Conservation (phyloP, 2,113 vertebrate species). For the Puffinus mauretanicus region DNA sequence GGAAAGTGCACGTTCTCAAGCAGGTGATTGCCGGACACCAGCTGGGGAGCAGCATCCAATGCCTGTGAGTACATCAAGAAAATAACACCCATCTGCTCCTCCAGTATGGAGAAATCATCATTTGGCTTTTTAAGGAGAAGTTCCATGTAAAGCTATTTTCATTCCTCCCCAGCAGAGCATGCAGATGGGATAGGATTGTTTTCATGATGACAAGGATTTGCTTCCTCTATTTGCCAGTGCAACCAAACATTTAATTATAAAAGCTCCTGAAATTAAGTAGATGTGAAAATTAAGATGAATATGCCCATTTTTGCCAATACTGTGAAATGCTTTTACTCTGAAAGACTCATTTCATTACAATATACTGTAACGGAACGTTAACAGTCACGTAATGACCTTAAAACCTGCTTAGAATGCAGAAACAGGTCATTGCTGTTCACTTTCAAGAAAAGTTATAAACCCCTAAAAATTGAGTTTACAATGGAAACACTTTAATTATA, state of each 20-base stretch:
- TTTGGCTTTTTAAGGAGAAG: neutral
- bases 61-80: neutral
- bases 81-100: slow-evolving; percentile 6
- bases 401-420: slow-evolving; percentile 70
- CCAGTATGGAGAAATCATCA: neutral
- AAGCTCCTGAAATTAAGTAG: slow-evolving; percentile 65
- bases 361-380: slow-evolving; percentile 69
- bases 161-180: neutral
- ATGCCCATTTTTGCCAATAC: slow-evolving; percentile 69
- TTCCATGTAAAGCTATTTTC: neutral
- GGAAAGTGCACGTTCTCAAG: neutral
- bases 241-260: slow-evolving; percentile 77
- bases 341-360: slow-evolving; percentile 73
- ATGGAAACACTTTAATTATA: slow-evolving; percentile 48
- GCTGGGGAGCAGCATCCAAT: neutral
- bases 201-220: slow-evolving; percentile 14
- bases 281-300: slow-evolving; percentile 77
- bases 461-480: slow-evolving; percentile 51
- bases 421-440: slow-evolving; percentile 31
- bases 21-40: neutral
- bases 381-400: slow-evolving; percentile 61
- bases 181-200: neutral
- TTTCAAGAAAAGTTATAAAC: neutral
- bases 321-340: slow-evolving; percentile 58
- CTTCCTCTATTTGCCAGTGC: slow-evolving; percentile 56